Percentiles rank a stretch among this genome's conserved stretches.
These are phyloP conservation scores for Centruroides sculpturatus DNA, from an alignment of 1,140 invertebrate genomes.

Conservation along the genomic window DNA sequence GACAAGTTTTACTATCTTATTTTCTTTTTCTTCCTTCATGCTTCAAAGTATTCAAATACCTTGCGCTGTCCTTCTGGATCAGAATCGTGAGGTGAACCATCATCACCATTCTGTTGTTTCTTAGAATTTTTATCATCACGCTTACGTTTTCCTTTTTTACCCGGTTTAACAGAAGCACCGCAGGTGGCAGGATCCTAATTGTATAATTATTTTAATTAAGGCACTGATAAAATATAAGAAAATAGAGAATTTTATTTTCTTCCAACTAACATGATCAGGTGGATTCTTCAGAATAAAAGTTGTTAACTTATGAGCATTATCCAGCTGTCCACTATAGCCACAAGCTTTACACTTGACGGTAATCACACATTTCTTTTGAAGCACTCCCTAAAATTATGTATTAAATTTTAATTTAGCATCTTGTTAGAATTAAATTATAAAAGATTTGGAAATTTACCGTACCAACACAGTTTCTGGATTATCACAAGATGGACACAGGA, in stretches of 20 bases:
- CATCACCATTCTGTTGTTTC: conserved; percentile 19
- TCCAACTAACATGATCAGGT: conserved; percentile 41
- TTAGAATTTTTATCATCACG: conserved; percentile 18
- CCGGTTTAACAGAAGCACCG: conserved; percentile 9
- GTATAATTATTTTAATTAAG: no score
- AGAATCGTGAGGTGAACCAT: conserved; percentile 17
- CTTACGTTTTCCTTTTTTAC: conserved; percentile 18
- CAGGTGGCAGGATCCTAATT: conserved; percentile 11
- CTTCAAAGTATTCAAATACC: not conserved
- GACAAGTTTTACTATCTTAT: not conserved
- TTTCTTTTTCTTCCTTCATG: not conserved
- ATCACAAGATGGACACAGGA: conserved; percentile 92
- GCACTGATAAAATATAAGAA: no score
- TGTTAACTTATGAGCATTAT: conserved; percentile 91
- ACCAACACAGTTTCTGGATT: conserved; percentile 97
- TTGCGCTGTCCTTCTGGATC: conserved; percentile 7
- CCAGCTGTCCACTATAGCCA: conserved; percentile 77
- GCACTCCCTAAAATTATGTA: conserved; percentile 22
- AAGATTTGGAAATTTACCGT: conserved; percentile 18
- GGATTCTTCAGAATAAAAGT: conserved; percentile 99
- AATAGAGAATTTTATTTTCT: no score
- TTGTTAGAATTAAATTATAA: not conserved
- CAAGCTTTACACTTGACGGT: conserved; percentile 94
- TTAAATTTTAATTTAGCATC: not conserved
- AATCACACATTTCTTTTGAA: conserved; percentile 78